Conservation (phyloP, 1,140 invertebrate species). For the Radopholus similis region DNA sequence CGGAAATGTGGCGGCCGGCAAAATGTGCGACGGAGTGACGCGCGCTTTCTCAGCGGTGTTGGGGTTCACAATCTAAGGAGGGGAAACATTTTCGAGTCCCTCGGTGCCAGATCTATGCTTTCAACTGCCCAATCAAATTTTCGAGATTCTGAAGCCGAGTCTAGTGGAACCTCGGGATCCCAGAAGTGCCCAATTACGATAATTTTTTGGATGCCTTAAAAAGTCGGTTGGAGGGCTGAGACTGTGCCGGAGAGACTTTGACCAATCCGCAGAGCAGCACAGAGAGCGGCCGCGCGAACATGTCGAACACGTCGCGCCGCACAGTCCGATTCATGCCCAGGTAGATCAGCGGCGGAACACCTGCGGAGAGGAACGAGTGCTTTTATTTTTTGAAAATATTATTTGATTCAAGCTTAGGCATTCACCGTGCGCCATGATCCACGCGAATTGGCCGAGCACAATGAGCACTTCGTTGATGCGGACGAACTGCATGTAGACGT, state of each 20-base stretch:
- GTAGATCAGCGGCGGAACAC: conserved; percentile 13
- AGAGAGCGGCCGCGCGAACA: not conserved
- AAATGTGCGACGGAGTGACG: no score
- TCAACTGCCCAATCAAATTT: no score
- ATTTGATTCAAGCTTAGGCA: not conserved
- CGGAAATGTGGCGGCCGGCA: no score
- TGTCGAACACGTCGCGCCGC: conserved; percentile 12
- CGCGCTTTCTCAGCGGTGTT: no score
- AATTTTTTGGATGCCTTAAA: no score
- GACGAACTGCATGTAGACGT: conserved; percentile 31
- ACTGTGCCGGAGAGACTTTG: not conserved
- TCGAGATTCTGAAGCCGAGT: no score
- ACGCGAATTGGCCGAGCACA: conserved; percentile 11
- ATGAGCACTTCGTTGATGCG: conserved; percentile 5
- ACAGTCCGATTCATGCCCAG: conserved; percentile 12
- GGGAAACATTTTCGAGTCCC: no score
- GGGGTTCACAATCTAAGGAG: no score
- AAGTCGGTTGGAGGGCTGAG: no score
- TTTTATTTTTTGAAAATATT: not conserved
- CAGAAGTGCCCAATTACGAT: no score
- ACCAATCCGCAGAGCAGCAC: not conserved
- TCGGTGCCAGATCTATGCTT: no score
- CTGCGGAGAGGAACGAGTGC: not conserved
- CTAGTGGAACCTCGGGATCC: no score
- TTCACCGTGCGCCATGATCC: conserved; percentile 12